These are phyloP conservation scores for Sisor rabdophorus DNA, from an alignment of 2,113 vertebrate species.

Conservation along the genomic window DNA sequence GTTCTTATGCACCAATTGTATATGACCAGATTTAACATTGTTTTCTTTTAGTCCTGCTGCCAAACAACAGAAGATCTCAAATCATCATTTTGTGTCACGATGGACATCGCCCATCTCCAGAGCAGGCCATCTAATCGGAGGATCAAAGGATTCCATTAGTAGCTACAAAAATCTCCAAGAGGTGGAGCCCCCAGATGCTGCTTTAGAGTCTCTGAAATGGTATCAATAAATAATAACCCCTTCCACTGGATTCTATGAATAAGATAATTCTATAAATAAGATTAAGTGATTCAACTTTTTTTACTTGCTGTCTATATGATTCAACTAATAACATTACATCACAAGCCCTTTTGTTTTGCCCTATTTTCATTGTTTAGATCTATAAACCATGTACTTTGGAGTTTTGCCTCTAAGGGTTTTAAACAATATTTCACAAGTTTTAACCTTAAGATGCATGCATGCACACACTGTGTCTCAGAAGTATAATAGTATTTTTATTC, in stretches of 20 bases:
- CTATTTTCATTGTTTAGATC: slow-evolving; percentile 74
- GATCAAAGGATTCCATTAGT: slow-evolving; percentile 65
- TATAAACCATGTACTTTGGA: slow-evolving; percentile 64
- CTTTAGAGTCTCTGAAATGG: slow-evolving; percentile 76
- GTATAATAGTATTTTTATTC: slow-evolving; percentile 30
- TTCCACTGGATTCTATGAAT: background rate
- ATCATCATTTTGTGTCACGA: slow-evolving; percentile 71
- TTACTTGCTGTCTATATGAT: slow-evolving; percentile 54
- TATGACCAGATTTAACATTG: background rate
- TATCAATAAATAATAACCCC: slow-evolving; percentile 51
- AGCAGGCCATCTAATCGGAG: slow-evolving; percentile 78
- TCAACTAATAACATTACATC: slow-evolving; percentile 55
- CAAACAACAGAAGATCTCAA: slow-evolving; percentile 74
- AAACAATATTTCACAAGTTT: slow-evolving; percentile 51
- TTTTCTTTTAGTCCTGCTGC: slow-evolving; percentile 69
- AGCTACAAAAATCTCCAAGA: slow-evolving; percentile 90
- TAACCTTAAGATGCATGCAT: slow-evolving; percentile 22
- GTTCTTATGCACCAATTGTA: no score
- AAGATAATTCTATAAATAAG: slow-evolving; percentile 8
- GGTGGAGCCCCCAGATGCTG: slow-evolving; percentile 79
- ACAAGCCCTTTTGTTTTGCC: slow-evolving; percentile 65
- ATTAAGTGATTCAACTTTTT: slow-evolving; percentile 47
- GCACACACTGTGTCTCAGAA: slow-evolving; percentile 19
- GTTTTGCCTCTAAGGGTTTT: slow-evolving; percentile 53
- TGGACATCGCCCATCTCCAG: slow-evolving; percentile 84